Evolutionary conservation across 2,888 invertebrate genomes (phyloP).

Genomic region (Drosophila melanocephala): DNA sequence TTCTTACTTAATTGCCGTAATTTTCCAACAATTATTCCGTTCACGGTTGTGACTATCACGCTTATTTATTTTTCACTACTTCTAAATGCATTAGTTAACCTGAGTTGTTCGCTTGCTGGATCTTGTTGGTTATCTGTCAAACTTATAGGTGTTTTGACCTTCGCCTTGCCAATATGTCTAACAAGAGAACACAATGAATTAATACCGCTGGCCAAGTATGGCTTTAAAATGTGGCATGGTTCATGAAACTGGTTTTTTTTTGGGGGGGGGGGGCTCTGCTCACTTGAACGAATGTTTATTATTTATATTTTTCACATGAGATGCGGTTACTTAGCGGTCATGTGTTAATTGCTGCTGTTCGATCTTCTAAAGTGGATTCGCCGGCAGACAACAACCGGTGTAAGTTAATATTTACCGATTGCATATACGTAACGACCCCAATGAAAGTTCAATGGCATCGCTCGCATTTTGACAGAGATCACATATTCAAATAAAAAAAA

Average conservation of each 20-base stretch:
- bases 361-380: slow-evolving; percentile 30
- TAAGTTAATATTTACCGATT: slow-evolving; percentile 39
- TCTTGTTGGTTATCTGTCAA: slow-evolving; percentile 7
- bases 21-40: neutral
- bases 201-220: slow-evolving; percentile 23
- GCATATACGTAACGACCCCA: slow-evolving; percentile 19
- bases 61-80: neutral
- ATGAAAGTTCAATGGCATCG: slow-evolving; percentile 69
- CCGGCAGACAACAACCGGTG: slow-evolving; percentile 39
- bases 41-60: too few species aligned
- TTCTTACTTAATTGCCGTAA: neutral
- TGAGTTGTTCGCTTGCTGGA: neutral
- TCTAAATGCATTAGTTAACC: neutral
- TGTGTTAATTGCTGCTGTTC: slow-evolving; percentile 62
- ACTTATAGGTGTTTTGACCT: slow-evolving; percentile 31
- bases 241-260: slow-evolving; percentile 35
- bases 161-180: slow-evolving; percentile 41
- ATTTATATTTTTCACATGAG: slow-evolving; percentile 3
- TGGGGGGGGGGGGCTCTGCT: slow-evolving; percentile 32
- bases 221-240: slow-evolving; percentile 21
- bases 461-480: slow-evolving; percentile 19
- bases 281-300: neutral
- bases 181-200: slow-evolving; percentile 20
- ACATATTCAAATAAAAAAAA: slow-evolving; percentile 1
- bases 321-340: slow-evolving; percentile 56